phyloP scores from a whole-genome alignment of 2,797 vertebrate genomes.

The Pseudochromis fuscus region DNA sequence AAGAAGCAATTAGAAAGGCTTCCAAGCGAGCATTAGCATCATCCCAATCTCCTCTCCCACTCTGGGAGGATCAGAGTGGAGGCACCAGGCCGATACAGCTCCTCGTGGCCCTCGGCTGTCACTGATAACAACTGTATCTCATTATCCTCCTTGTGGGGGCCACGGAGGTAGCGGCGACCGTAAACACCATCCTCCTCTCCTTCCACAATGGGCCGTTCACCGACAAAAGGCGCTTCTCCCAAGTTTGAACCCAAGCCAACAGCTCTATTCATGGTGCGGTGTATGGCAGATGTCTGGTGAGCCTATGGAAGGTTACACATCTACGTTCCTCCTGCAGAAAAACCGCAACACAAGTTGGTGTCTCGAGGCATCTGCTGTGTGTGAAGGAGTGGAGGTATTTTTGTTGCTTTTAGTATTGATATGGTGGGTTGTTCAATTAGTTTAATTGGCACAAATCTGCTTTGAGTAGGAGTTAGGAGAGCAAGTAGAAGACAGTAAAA shows the following conservation, averaged over 20 bases:
- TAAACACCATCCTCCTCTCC: constrained; percentile 76
- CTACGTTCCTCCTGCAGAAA: constrained; percentile 48
- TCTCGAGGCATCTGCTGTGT: constrained; percentile 43
- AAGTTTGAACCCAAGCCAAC: constrained; percentile 80
- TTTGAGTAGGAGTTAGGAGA: neutral
- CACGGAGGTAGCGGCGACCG: constrained; percentile 61
- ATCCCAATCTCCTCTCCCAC: constrained; percentile 55
- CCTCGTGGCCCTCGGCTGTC: constrained; percentile 75
- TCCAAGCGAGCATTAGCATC: constrained; percentile 50
- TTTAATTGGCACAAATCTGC: neutral
- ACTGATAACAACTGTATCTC: constrained; percentile 82
- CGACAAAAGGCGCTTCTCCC: constrained; percentile 76
- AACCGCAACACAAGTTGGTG: constrained; percentile 24
- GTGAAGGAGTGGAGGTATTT: constrained; percentile 51
- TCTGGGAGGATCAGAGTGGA: constrained; percentile 62
- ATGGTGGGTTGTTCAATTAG: neutral
- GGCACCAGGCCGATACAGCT: constrained; percentile 52
- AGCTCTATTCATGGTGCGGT: constrained; percentile 75
- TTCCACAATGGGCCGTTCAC: constrained; percentile 69
- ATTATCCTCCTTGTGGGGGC: constrained; percentile 76
- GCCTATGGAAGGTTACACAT: constrained; percentile 73
- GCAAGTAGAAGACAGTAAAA: neutral
- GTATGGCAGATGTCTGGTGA: constrained; percentile 80
- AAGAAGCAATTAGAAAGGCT: constrained; percentile 39
- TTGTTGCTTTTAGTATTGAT: neutral